Conservation (phyloP, 1,140 invertebrate species). For the Oryctes rhinoceros region DNA sequence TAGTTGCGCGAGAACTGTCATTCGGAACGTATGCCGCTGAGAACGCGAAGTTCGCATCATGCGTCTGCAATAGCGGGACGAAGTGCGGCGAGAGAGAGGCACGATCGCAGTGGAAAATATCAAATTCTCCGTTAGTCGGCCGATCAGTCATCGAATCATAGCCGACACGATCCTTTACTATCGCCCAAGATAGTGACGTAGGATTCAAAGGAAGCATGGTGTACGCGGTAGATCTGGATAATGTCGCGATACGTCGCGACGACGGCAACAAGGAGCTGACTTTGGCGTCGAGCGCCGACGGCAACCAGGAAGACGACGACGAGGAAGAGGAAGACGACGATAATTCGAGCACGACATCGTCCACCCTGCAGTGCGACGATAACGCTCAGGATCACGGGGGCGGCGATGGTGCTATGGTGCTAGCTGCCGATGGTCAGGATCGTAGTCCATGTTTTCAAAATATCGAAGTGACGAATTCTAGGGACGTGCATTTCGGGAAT, state of each 20-base stretch:
- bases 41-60: not conserved
- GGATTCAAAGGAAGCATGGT: not conserved
- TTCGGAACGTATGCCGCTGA: not conserved
- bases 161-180: not conserved
- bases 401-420: not conserved
- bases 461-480: slow-evolving; percentile 67
- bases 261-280: not conserved
- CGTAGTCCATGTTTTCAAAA: slow-evolving; percentile 61
- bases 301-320: not conserved
- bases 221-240: slow-evolving; percentile 11
- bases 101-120: not conserved
- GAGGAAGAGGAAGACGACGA: slow-evolving; percentile 21
- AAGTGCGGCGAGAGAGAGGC: not conserved
- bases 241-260: not conserved
- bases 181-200: not conserved
- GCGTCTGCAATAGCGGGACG: not conserved
- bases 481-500: slow-evolving; percentile 71
- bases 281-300: not conserved
- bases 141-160: not conserved
- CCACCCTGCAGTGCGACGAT: not conserved
- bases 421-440: not conserved
- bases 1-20: no score
- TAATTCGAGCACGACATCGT: not conserved
- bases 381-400: not conserved
- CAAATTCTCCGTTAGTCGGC: not conserved